Conservation (phyloP, 64 coral and sea anemone genomes). For the Pocillopora damicornis region DNA sequence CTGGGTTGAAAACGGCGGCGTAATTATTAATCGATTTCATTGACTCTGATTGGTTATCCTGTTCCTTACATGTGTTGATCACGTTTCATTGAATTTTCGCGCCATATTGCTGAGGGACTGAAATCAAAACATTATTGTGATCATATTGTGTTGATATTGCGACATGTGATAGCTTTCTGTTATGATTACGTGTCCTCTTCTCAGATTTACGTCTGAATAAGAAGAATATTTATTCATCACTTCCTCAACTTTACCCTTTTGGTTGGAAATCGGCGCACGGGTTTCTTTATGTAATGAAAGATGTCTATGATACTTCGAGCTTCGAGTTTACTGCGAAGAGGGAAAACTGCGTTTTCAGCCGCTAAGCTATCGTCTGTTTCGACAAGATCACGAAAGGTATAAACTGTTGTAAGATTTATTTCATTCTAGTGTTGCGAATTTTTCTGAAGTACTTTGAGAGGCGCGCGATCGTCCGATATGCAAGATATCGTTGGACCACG, state of each 20-base stretch:
- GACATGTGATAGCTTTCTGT: not conserved
- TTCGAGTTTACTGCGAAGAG: conserved; percentile 15
- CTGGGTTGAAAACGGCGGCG: too few species aligned
- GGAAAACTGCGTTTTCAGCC: not conserved
- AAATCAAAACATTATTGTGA: not conserved
- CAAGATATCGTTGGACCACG: too few species aligned
- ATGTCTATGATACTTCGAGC: conserved; percentile 35
- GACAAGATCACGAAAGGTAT: conserved; percentile 28
- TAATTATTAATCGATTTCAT: not conserved
- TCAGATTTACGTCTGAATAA: not conserved
- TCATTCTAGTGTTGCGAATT: not conserved
- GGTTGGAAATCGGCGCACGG: not conserved
- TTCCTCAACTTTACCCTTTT: not conserved
- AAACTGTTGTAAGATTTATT: not conserved
- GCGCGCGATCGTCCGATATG: too few species aligned
- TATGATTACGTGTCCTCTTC: conserved; percentile 17
- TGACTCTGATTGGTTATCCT: conserved; percentile 17
- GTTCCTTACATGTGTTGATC: not conserved
- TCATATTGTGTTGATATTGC: not conserved
- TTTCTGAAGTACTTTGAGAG: not conserved
- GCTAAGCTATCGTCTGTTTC: not conserved
- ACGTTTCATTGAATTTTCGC: not conserved
- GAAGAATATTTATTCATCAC: not conserved
- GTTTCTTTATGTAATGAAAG: not conserved
- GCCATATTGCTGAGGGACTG: not conserved